Evolutionary conservation across 1,140 invertebrate species (phyloP), one percentile per base, ranked within the genome.

Genomic region (Meteorus sp.): DNA sequence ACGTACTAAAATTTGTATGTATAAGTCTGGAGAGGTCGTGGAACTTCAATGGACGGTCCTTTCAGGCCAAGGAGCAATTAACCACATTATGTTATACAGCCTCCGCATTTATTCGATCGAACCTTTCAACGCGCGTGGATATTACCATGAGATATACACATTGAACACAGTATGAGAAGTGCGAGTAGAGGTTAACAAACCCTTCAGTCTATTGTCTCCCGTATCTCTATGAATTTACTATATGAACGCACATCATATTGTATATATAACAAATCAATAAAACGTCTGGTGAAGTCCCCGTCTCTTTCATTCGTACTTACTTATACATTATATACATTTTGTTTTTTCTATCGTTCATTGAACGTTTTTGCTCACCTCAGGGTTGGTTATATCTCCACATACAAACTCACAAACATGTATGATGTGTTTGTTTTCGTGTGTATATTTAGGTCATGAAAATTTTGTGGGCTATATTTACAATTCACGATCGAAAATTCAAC

Each of bases 131-230:
- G 45, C 44, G 48, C 48, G 39, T 53, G 43, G 29, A 31, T 29
- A 22, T 41, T 54, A 44, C 54, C 57, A 53, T 50, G 39, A 53
- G 44, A 39, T 45, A 59, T 63, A 53, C 57, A 51, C 58, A 59
- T 44, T 19, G 22, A 11, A n/a, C n/a, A n/a, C n/a, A n/a, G n/a
- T n/a, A n/a, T n/a, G n/a, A n/a, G n/a, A n/a, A n/a, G n/a, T n/a
- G n/a, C n/a, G n/a, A n/a, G n/a, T 51, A 20, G 50, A 56, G 61
- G 61, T 63, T 56, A 63, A 56, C 57, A 63, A 63, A 59, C 61
- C 57, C 61, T 43, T 63, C 35, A 52, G 11, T 41, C 51, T 53
- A 23, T 39, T 37, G 29, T 35, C 27, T 50, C n/a, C n/a, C 48
- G 6, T 19, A 47, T 43, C 44, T 22, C 35, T 27, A 27, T 29